These are phyloP conservation scores for Caenorhabditis uteleia DNA, from an alignment of 2,888 invertebrate genomes.

Conservation along the genomic window DNA sequence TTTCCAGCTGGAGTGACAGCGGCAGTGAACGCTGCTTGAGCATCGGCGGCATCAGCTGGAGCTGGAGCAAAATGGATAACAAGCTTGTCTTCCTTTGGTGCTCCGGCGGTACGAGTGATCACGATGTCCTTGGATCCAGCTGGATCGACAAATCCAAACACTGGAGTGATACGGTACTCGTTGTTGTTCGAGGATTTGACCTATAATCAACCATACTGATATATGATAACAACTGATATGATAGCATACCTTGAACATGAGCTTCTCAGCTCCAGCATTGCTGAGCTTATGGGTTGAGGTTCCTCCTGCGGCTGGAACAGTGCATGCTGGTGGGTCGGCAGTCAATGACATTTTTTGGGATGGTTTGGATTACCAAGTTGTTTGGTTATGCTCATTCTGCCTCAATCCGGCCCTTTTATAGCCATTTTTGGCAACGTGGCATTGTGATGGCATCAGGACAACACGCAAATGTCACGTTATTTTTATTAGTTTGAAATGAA, in stretches of 20 bases:
- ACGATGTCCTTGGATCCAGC: slow-evolving; percentile 33
- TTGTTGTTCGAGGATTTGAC: slow-evolving; percentile 54
- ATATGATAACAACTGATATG: neutral
- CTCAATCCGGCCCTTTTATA: no score
- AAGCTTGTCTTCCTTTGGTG: slow-evolving; percentile 43
- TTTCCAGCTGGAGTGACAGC: slow-evolving; percentile 20
- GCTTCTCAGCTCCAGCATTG: slow-evolving; percentile 37
- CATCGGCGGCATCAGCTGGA: slow-evolving; percentile 41
- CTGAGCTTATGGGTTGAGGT: slow-evolving; percentile 27
- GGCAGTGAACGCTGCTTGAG: slow-evolving; percentile 47
- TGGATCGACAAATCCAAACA: slow-evolving; percentile 54
- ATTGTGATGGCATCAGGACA: no score
- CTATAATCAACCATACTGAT: no score
- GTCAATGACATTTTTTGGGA: slow-evolving; percentile 41
- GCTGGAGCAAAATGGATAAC: slow-evolving; percentile 40
- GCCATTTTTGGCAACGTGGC: no score
- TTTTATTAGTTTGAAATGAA: no score
- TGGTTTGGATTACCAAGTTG: no score
- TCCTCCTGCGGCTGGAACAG: slow-evolving; percentile 47
- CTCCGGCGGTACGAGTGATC: slow-evolving; percentile 42
- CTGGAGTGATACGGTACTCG: slow-evolving; percentile 51
- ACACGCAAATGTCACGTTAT: no score
- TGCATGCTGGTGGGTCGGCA: slow-evolving; percentile 44
- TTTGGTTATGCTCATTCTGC: no score
- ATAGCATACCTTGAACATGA: slow-evolving; percentile 25